Evolutionary conservation across 2,113 vertebrate genomes (phyloP), one percentile per base, ranked within the genome.

Genomic region (Platichthys stellatus): DNA sequence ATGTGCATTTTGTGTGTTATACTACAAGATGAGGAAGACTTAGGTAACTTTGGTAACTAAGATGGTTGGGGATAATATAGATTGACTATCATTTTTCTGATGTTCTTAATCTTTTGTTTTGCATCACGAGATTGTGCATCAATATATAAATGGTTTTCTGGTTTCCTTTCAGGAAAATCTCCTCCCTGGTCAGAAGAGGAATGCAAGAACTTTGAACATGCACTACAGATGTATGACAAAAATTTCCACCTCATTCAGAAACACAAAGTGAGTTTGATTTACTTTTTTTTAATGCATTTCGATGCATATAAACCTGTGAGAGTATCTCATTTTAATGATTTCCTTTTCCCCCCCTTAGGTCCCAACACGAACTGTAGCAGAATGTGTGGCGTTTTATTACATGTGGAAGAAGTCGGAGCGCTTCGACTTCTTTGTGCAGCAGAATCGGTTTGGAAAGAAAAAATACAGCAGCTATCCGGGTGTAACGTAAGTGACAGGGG

Each of bases 401-500:
- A 97, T 98, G 96, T 99, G 98, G 98, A 99, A 99, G 17, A 99
- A 99, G 90, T 99, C 98, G 0, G 98, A 99, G 89, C 96, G 98
- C 54, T 98, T 99, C 2, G 98, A 99, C 91, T 95, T 96, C 84
- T 99, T 99, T 82, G 98, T 98, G 81, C 97, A 99, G 84, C 98
- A 99, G 92, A 99, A 97, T 84, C 95, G 96, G 63, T 99, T 99
- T 82, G 97, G 98, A 76, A 99, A 99, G 94, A 99, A 99, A 91
- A 97, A 96, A 67, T 99, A 98, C 0, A 97, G 96, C 90, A 97
- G 97, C 93, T 98, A 99, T 84, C 97, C 98, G 3, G 97, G 97
- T 80, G 97, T 99, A 73, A 99, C 98, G 97, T 99, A 93, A 97
- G 98, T 97, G 21, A 57, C 21, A 20, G 9, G 26, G 9, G 35